Evolutionary conservation across 2,113 vertebrate species (phyloP).

Genomic region (Protobothrops flavoviridis): DNA sequence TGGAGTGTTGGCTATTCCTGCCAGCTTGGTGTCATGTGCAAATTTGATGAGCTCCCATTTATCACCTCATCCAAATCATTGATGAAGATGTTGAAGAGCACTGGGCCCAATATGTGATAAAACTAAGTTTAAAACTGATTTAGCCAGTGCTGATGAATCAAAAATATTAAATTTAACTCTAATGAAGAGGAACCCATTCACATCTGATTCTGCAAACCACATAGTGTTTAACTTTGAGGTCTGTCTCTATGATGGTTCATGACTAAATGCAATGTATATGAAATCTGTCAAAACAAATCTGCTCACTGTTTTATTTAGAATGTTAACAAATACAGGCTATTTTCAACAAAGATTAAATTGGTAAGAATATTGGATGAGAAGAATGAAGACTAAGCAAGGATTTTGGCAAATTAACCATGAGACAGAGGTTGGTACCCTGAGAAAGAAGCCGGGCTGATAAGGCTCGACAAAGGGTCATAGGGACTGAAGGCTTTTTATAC

Average conservation of each 20-base stretch:
- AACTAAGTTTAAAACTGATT: neutral
- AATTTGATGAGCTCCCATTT: no score
- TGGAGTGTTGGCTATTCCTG: no score
- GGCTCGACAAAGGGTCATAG: neutral
- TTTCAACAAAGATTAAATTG: neutral
- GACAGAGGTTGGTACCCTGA: neutral
- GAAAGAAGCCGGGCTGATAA: neutral
- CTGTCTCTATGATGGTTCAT: neutral
- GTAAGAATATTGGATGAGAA: constrained; percentile 11
- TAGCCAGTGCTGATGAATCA: neutral
- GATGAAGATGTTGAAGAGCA: no score
- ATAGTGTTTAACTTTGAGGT: neutral
- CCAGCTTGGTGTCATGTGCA: no score
- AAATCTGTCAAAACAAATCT: constrained; percentile 7
- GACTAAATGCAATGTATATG: neutral
- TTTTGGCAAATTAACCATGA: constrained; percentile 9
- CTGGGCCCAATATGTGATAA: neutral
- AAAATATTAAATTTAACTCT: neutral
- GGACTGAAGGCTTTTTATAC: neutral
- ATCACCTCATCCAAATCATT: no score
- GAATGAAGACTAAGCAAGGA: neutral
- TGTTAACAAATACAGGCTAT: constrained; percentile 8
- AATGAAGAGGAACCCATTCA: neutral
- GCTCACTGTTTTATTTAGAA: neutral
- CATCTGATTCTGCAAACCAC: neutral